Conservation (phyloP, 1,140 invertebrate genomes). For the Drosophila pectinifera region DNA sequence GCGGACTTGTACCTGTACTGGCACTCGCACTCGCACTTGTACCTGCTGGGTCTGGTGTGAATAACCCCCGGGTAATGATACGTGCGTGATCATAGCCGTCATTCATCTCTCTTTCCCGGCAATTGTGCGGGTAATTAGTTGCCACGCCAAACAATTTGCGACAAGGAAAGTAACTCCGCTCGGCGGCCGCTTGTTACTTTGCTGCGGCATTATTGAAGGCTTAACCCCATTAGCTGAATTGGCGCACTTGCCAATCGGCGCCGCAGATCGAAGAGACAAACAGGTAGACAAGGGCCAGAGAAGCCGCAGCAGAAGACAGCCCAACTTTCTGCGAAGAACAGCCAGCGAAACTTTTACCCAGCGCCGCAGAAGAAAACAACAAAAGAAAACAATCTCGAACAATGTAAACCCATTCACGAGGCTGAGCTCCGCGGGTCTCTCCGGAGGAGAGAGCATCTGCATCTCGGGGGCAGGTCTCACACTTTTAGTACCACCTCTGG, state of each 20-base stretch:
- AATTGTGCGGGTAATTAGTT: slow-evolving; percentile 64
- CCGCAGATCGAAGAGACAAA: slow-evolving; percentile 57
- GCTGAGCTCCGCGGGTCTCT: slow-evolving; percentile 12
- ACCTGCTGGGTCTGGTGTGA: slow-evolving; percentile 40
- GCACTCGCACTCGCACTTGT: slow-evolving; percentile 1
- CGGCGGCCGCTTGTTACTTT: slow-evolving; percentile 69
- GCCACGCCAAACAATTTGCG: slow-evolving; percentile 68
- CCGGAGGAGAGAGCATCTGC: slow-evolving; percentile 41
- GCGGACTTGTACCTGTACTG: slow-evolving; percentile 8
- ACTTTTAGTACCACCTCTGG: slow-evolving; percentile 65
- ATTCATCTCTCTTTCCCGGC: slow-evolving; percentile 30
- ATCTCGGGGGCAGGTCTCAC: slow-evolving; percentile 51
- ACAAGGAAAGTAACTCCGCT: slow-evolving; percentile 71
- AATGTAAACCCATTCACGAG: slow-evolving; percentile 75
- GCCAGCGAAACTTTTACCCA: slow-evolving; percentile 74
- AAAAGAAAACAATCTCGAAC: slow-evolving; percentile 53
- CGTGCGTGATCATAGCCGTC: slow-evolving; percentile 44
- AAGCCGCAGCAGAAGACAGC: slow-evolving; percentile 45
- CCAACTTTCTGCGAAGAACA: slow-evolving; percentile 78
- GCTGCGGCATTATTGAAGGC: slow-evolving; percentile 72
- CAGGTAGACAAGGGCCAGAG: slow-evolving; percentile 73
- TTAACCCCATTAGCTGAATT: slow-evolving; percentile 82
- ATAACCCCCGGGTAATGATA: slow-evolving; percentile 34
- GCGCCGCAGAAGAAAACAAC: slow-evolving; percentile 20
- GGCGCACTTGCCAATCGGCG: slow-evolving; percentile 79